Base-by-base conservation (phyloP, 2,888 invertebrate genomes). In the Agonum fuliginosum region DNA sequence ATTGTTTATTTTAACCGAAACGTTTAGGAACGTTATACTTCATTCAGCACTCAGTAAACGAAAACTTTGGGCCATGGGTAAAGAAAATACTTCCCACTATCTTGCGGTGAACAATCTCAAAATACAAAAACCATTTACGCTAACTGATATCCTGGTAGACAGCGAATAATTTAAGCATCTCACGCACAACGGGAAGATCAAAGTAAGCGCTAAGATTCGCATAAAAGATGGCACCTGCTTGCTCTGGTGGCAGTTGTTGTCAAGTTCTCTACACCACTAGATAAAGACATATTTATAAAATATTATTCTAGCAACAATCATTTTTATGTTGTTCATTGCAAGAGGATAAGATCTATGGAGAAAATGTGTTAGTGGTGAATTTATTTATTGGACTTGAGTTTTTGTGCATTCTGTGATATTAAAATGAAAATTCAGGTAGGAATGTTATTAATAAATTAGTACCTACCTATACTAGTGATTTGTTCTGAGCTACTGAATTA, bases 211-310 rank as follows among this genome's bases (percentile, higher is more conserved):
- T 20, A 54, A 54, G 46, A 27, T 74, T 65, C 62, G 74, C 62
- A 74, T 74, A 74, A 74, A 74, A 74, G 74, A 74, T 74, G 74
- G 62, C 65, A 62, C 19, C 17, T 22, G 30, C 41, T 27, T n/a
- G 43, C 24, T 14, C 2, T 12, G 27, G 46, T 74, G 65, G 65
- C 74, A 74, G 74, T 74, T 17, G 6, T 12, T 20, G 22, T 19
- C 27, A 27, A 41, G n/a, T 20, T 41, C 41, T n/a, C 41, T 65
- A 62, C 19, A 8, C 62, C 43, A 74, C 30, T 58, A 41, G 20
- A 67, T 22, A 3, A 3, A 27, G 14, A 3, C 22, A 54, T 10
- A n/a, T 46, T 17, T 17, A 20, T 17, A 17, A 17, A 5, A 14
- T 12, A 12, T 14, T 6, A 4, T 2, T 6, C 17, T 46, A 46